phyloP scores from a whole-genome alignment of 2,797 vertebrate genomes.

The Muscicapa striata region DNA sequence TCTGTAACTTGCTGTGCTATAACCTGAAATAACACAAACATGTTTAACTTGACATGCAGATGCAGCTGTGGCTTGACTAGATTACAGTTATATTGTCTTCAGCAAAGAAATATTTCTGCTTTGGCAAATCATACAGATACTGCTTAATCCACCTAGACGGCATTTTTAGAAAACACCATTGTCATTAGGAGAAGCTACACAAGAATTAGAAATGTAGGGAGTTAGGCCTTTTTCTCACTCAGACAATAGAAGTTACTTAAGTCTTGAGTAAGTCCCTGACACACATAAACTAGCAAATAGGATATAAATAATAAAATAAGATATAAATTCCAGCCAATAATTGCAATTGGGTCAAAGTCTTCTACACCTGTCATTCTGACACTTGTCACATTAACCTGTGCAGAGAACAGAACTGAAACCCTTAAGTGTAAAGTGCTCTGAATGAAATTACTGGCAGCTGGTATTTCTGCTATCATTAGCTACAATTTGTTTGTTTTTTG shows the following conservation, averaged over 20 bases:
- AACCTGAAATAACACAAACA: slow-evolving; percentile 74
- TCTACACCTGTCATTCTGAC: neutral
- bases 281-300: neutral
- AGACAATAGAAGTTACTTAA: neutral
- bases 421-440: neutral
- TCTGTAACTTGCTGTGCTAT: slow-evolving; percentile 91
- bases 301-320: too few species aligned
- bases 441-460: neutral
- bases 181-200: neutral
- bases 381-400: neutral
- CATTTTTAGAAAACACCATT: neutral
- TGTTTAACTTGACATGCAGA: neutral
- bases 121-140: neutral
- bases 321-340: neutral
- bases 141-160: neutral
- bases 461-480: neutral
- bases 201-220: neutral
- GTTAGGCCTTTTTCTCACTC: neutral
- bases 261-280: neutral
- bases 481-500: neutral
- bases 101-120: neutral
- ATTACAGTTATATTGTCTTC: neutral
- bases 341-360: neutral
- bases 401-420: neutral
- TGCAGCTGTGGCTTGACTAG: neutral